Evolutionary conservation across 2,113 vertebrate species (phyloP), one percentile per base, ranked within the genome.

Genomic region (Sterna hirundo): DNA sequence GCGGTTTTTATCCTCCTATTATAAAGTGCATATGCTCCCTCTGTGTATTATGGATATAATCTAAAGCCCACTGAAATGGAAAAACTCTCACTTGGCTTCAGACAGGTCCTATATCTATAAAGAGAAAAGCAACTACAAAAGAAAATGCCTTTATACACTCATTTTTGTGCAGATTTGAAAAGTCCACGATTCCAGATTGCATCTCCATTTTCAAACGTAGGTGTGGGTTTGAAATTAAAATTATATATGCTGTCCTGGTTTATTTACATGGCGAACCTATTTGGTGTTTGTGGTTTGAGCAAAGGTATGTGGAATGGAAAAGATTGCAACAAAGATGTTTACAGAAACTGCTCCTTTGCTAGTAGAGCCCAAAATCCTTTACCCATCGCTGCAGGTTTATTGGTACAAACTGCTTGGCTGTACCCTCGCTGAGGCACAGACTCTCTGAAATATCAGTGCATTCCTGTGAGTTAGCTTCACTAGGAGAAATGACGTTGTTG

Each of bases 1-100:
- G 29, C 15, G 75, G 52, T 70, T 95, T 88, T 88, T 84, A 81
- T 86, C 11, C 7, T 19, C 30, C 55, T 79, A 14, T 90, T 90
- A 83, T 64, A 93, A 95, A 91, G 64, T 60, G 9, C 18, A 81
- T 75, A 40, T 70, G 9, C 3, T 92, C 11, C 47, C 47, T 94
- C 30, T 82, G 69, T 86, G 65, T 90, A 69, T 89, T 82, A 64
- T 38, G 66, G 57, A 42, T 86, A 61, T 66, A 85, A 94, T 88
- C 79, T 90, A 92, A 95, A 88, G 25, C 54, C 40, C 62, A 68
- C 22, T 93, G 79, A 96, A 95, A 83, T 81, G 79, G 68, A 92
- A 97, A 88, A 74, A 34, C 30, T 84, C 38, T 83, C 72, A 65
- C 32, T 81, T 82, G 66, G 40, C 61, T 93, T 92, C 77, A 90